phyloP scores from a whole-genome alignment of 2,888 invertebrate species.

The Harmothoe impar region DNA sequence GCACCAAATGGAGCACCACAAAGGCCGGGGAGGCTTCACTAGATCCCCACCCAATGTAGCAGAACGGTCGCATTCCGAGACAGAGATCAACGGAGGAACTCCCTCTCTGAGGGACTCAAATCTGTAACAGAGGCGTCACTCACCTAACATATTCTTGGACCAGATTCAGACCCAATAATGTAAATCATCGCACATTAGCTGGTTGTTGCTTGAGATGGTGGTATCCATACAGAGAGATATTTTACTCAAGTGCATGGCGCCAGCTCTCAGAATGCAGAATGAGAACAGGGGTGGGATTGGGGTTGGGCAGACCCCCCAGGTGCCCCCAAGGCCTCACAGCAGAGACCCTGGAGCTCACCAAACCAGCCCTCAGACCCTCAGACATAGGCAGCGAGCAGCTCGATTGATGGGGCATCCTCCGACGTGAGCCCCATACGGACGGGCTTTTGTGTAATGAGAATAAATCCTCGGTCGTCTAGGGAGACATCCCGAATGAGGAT shows the following conservation, averaged over 20 bases:
- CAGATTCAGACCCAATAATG: too few species aligned
- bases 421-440: slow-evolving; percentile 19
- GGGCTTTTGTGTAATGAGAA: slow-evolving; percentile 43
- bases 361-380: background rate
- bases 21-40: background rate
- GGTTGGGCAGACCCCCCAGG: background rate
- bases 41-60: slow-evolving; percentile 19
- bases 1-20: slow-evolving; percentile 9
- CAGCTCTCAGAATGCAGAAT: too few species aligned
- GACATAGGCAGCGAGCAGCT: background rate
- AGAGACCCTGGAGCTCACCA: background rate
- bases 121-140: too few species aligned
- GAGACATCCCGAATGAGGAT: background rate
- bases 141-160: too few species aligned
- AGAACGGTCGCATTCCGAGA: too few species aligned
- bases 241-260: too few species aligned
- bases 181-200: too few species aligned
- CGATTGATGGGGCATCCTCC: background rate
- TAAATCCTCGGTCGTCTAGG: slow-evolving; percentile 23
- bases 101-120: too few species aligned
- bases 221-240: too few species aligned
- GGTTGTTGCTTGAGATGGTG: too few species aligned
- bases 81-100: too few species aligned
- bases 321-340: too few species aligned
- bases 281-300: background rate